phyloP scores from a whole-genome alignment of 2,113 vertebrate species.

The Emberiza fucata region DNA sequence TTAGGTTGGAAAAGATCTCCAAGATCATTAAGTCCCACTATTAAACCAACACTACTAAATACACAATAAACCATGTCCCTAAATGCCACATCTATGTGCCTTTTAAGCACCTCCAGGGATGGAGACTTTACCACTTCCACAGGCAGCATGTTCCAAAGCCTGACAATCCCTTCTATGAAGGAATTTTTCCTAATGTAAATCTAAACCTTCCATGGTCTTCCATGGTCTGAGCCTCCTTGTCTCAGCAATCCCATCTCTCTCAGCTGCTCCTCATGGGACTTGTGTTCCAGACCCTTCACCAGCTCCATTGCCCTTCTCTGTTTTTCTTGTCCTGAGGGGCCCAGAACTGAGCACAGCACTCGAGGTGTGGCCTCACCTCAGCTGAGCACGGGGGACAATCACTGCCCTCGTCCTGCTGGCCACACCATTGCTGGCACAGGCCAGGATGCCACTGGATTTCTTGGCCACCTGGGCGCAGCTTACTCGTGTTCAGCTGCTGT shows the following conservation, averaged over 20 bases:
- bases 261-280: background rate
- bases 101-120: background rate
- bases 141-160: background rate
- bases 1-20: background rate
- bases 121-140: background rate
- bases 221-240: background rate
- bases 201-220: background rate
- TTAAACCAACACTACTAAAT: background rate
- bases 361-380: background rate
- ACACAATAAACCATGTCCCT: background rate
- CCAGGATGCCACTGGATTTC: rapidly evolving
- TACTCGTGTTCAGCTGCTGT: background rate
- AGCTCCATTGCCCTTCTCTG: background rate
- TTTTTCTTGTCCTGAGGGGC: background rate
- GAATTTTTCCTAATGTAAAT: background rate
- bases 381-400: rapidly evolving
- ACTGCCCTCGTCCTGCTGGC: background rate
- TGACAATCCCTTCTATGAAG: background rate
- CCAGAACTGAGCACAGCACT: background rate
- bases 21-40: background rate
- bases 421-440: rapidly evolving
- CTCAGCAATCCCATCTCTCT: background rate
- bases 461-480: background rate
- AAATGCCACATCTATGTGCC: background rate
- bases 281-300: background rate